Evolutionary conservation across 1,140 invertebrate species (phyloP).

Genomic region (Aphelenchoides avenae): DNA sequence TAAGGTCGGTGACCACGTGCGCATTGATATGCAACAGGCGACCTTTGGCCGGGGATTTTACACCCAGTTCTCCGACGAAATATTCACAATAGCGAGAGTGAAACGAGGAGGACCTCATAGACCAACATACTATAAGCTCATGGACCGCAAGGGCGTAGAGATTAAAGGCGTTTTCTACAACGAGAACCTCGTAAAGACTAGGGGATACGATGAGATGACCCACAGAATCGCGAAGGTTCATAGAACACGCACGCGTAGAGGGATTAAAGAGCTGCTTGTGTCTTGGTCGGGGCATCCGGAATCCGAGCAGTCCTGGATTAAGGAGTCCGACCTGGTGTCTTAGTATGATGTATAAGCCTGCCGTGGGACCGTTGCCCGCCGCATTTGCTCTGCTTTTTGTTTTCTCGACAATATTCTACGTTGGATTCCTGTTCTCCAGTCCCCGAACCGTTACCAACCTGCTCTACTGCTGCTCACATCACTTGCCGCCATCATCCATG

Average conservation of each 20-base stretch:
- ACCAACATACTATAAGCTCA: constrained; percentile 7
- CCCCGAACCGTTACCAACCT: too few species aligned
- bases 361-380: neutral
- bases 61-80: constrained; percentile 21
- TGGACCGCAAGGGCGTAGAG: constrained; percentile 1
- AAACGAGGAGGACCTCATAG: neutral
- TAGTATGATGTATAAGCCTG: neutral
- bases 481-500: too few species aligned
- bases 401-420: too few species aligned
- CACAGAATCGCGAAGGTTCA: too few species aligned
- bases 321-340: constrained; percentile 10
- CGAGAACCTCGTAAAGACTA: neutral
- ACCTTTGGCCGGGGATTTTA: constrained; percentile 12
- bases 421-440: too few species aligned
- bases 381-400: too few species aligned
- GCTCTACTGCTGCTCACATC: too few species aligned
- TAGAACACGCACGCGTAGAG: neutral
- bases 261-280: constrained; percentile 14
- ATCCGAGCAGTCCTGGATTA: constrained; percentile 3
- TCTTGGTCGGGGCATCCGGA: constrained; percentile 5
- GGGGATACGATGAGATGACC: neutral
- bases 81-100: constrained; percentile 13
- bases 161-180: constrained; percentile 4
- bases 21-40: neutral
- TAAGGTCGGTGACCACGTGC: constrained; percentile 2